Conservation (phyloP, 37 sponge, comb jelly and placozoan species). For the Cladorhizidae sp. region DNA sequence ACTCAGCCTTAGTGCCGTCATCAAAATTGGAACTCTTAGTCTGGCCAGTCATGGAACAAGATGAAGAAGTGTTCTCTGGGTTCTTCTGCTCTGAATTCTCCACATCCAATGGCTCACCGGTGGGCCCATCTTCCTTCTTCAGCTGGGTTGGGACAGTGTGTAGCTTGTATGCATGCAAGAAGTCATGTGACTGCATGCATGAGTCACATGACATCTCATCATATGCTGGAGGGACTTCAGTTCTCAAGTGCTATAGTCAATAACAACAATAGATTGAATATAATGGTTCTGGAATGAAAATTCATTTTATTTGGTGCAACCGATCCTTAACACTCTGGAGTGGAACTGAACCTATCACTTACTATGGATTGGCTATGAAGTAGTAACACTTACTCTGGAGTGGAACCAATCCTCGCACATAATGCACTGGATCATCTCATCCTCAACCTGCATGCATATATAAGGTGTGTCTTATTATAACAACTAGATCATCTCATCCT, state of each 20-base stretch:
- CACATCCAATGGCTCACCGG: neutral
- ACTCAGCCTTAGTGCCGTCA: neutral
- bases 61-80: neutral
- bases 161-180: slow-evolving; percentile 41
- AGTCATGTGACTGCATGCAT: slow-evolving; percentile 70
- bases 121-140: neutral
- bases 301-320: too few relatives aligned
- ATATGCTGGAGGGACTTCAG: slow-evolving; percentile 42
- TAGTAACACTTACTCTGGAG: slow-evolving; percentile 57
- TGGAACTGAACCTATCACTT: neutral
- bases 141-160: slow-evolving; percentile 6
- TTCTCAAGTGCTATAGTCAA: slow-evolving; percentile 73
- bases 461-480: too few relatives aligned
- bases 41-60: neutral
- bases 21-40: too few relatives aligned
- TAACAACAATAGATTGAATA: too few relatives aligned
- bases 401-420: slow-evolving; percentile 99
- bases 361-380: neutral
- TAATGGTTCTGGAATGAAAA: too few relatives aligned
- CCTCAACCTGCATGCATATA: slow-evolving; percentile 82
- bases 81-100: neutral
- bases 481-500: too few relatives aligned
- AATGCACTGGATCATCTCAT: slow-evolving; percentile 95
- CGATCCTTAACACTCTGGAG: too few relatives aligned
- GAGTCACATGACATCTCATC: slow-evolving; percentile 82